Evolutionary conservation across 2,797 vertebrate genomes (phyloP).

Genomic region (Anas bahamensis): DNA sequence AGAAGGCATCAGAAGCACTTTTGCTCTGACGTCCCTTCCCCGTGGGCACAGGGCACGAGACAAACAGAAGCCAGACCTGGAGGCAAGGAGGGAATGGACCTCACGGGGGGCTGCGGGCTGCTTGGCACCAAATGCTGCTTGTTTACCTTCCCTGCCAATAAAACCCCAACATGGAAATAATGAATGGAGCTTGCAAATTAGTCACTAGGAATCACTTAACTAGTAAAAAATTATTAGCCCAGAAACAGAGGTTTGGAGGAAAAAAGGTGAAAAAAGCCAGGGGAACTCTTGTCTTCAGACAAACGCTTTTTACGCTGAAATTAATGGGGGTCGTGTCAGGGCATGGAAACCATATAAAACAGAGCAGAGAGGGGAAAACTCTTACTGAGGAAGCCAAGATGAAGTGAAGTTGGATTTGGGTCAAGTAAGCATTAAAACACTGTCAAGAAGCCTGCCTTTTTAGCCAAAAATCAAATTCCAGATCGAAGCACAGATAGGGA

Average conservation of each 20-base stretch:
- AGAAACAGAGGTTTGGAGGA: conserved; percentile 39
- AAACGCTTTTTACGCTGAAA: conserved; percentile 67
- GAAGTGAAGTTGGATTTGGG: background rate
- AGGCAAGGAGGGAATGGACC: background rate
- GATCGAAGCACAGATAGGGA: background rate
- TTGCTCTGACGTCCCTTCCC: rapidly evolving
- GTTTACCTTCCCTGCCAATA: conserved; percentile 57
- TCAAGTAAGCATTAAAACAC: background rate
- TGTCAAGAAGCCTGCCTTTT: background rate
- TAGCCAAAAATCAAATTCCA: background rate
- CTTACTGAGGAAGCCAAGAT: background rate
- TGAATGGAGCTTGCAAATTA: conserved; percentile 64
- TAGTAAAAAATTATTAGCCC: conserved; percentile 65
- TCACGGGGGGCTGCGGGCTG: background rate
- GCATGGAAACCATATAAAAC: conserved; percentile 62
- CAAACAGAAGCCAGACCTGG: conserved; percentile 27
- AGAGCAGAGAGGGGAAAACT: conserved; percentile 13
- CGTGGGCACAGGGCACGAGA: background rate
- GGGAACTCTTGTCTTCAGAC: conserved; percentile 40
- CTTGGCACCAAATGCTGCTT: conserved; percentile 39
- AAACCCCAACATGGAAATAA: conserved; percentile 70
- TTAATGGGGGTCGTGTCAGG: conserved; percentile 73
- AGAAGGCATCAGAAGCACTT: background rate
- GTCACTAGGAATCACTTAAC: conserved; percentile 57
- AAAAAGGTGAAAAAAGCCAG: conserved; percentile 21